Conservation (phyloP, 2,888 invertebrate genomes). For the Microctonus brassicae region DNA sequence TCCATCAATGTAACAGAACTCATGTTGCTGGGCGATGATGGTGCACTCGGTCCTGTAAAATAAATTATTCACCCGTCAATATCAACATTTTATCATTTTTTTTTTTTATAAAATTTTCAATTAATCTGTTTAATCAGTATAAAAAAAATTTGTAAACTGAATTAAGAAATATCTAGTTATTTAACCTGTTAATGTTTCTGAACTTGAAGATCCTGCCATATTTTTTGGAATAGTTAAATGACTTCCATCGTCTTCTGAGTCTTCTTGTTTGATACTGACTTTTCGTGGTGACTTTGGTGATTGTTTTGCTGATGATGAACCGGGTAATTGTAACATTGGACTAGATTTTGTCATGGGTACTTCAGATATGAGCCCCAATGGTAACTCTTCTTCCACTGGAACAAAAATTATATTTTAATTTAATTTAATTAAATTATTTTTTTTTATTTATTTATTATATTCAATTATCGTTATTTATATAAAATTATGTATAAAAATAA, state of each 20-base stretch:
- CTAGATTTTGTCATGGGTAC: conserved; percentile 61
- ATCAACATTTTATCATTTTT: too few species aligned
- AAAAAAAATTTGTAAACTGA: background rate
- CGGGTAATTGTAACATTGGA: conserved; percentile 52
- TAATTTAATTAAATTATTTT: too few species aligned
- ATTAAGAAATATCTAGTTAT: too few species aligned
- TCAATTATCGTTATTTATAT: background rate
- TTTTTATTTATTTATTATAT: background rate
- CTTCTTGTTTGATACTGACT: conserved; percentile 70
- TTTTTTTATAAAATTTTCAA: background rate
- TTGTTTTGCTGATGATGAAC: conserved; percentile 42
- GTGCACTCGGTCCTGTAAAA: conserved; percentile 71
- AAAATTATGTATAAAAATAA: too few species aligned
- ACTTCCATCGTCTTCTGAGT: conserved; percentile 73
- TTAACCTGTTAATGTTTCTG: conserved; percentile 82
- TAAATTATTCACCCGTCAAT: background rate
- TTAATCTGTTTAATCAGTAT: background rate
- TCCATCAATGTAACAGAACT: conserved; percentile 82
- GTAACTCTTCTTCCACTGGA: conserved; percentile 72
- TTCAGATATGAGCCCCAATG: conserved; percentile 63
- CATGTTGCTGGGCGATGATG: conserved; percentile 81
- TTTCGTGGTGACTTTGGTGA: conserved; percentile 58
- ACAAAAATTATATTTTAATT: too few species aligned
- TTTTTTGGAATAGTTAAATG: conserved; percentile 82
- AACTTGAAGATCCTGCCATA: conserved; percentile 80